These are phyloP conservation scores for Astropecten irregularis DNA, from an alignment of 53 echinoderm and acorn worm genomes.

Conservation along the genomic window DNA sequence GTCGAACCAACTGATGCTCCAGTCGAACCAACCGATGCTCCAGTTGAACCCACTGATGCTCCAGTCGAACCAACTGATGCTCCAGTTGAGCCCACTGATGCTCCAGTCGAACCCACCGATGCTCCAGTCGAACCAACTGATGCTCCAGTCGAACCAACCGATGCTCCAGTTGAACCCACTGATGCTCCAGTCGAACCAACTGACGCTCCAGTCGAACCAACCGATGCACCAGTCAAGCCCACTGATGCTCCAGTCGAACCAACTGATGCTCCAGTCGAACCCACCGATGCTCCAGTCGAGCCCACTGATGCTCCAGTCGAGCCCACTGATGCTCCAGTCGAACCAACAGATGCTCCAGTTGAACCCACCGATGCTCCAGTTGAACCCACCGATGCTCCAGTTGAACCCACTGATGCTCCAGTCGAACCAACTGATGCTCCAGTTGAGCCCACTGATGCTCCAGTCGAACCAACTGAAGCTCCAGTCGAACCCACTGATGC, in stretches of 20 bases:
- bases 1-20: slow-evolving; percentile 4
- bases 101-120: too few relatives aligned
- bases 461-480: not conserved
- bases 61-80: not conserved
- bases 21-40: not conserved
- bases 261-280: slow-evolving; percentile 1
- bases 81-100: not conserved
- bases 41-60: not conserved
- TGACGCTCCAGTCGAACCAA: not conserved
- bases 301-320: not conserved
- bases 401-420: not conserved
- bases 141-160: not conserved
- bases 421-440: not conserved
- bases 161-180: slow-evolving; percentile 13
- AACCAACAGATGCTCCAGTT: not conserved
- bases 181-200: not conserved
- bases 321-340: slow-evolving; percentile 1
- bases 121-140: not conserved
- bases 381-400: not conserved
- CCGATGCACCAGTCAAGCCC: not conserved
- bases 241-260: not conserved
- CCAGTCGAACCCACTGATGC: slow-evolving; percentile 4
- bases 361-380: not conserved
- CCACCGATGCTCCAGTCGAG: not conserved
- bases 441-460: not conserved